Conservation (phyloP, 2,113 vertebrate genomes). For the Albula goreensis region DNA sequence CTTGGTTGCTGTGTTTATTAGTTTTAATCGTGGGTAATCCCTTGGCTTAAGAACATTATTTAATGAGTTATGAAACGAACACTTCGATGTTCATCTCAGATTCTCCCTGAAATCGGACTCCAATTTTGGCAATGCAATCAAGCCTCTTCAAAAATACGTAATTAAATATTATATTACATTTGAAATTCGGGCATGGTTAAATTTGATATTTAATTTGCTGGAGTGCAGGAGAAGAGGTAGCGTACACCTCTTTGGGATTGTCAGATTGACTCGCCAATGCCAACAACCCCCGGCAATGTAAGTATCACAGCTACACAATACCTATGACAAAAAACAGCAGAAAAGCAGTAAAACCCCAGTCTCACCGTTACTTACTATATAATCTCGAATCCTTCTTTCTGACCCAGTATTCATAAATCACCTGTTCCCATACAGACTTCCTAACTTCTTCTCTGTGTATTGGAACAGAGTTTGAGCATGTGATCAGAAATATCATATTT, state of each 20-base stretch:
- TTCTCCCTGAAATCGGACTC: neutral
- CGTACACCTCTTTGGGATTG: too few relatives aligned
- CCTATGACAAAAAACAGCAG: too few relatives aligned
- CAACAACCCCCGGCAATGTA: too few relatives aligned
- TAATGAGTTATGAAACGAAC: neutral
- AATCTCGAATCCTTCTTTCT: neutral
- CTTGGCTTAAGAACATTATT: neutral
- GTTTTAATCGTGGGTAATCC: neutral
- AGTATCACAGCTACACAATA: too few relatives aligned
- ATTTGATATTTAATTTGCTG: too few relatives aligned
- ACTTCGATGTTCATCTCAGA: neutral
- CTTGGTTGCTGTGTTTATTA: neutral
- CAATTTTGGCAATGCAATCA: neutral
- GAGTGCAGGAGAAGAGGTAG: too few relatives aligned
- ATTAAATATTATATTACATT: neutral
- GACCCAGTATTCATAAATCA: too few relatives aligned
- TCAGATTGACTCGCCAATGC: too few relatives aligned
- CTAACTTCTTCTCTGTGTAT: neutral
- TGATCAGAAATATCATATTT: neutral
- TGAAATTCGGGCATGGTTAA: too few relatives aligned
- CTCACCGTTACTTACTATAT: too few relatives aligned
- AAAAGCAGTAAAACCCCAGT: too few relatives aligned
- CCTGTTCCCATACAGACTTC: neutral
- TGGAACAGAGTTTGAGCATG: neutral
- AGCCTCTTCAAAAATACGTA: neutral